Percentiles rank a stretch among this genome's conserved stretches.
These are phyloP conservation scores for Clarias pachynema DNA, from an alignment of 2,797 vertebrate species.

Conservation along the genomic window DNA sequence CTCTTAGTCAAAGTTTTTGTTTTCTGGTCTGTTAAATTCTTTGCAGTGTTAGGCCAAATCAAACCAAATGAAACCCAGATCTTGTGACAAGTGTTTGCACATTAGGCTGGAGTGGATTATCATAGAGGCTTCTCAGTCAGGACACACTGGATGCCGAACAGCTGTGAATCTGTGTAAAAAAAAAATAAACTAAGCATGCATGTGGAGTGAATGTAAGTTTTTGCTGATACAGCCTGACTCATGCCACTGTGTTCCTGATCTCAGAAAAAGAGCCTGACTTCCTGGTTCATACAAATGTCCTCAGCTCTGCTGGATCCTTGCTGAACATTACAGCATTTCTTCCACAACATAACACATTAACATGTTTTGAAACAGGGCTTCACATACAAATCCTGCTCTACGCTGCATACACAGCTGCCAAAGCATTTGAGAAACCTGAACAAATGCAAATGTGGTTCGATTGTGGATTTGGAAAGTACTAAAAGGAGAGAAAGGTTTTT, in stretches of 20 bases:
- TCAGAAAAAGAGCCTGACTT: neutral
- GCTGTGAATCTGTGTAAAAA: neutral
- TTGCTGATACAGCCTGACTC: neutral
- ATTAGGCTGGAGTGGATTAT: neutral
- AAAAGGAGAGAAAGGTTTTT: slow-evolving; percentile 4
- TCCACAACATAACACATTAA: neutral
- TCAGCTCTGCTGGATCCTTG: neutral
- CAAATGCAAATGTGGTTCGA: slow-evolving; percentile 6
- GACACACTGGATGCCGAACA: neutral
- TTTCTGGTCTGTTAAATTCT: neutral
- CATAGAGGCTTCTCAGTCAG: neutral
- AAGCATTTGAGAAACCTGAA: slow-evolving; percentile 17
- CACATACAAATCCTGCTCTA: neutral
- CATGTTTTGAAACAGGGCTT: neutral
- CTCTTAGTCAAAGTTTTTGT: neutral
- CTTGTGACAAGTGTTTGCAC: neutral
- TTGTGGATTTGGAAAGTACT: slow-evolving; percentile 12
- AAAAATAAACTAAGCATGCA: neutral
- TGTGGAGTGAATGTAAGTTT: neutral
- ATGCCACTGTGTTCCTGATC: neutral
- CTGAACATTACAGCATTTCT: neutral
- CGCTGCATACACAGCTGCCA: neutral
- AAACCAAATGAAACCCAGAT: neutral
- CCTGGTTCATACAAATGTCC: neutral
- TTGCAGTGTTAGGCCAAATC: neutral